Evolutionary conservation across 2,888 invertebrate species (phyloP).

Genomic region (Leptopilina myrica): DNA sequence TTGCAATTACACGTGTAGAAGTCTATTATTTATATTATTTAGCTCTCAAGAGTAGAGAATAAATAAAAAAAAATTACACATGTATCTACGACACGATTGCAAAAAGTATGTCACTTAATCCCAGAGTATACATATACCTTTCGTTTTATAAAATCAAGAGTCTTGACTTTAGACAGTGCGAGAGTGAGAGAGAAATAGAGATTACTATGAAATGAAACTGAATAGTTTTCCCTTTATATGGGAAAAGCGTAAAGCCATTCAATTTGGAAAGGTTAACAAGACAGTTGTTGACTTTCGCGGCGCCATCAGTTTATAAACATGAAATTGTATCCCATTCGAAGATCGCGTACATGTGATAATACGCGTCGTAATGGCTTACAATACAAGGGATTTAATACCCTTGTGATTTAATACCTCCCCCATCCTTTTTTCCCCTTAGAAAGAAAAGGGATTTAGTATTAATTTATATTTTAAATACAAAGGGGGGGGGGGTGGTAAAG

Average conservation of each 20-base stretch:
- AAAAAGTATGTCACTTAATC: slow-evolving; percentile 32
- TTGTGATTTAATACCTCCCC: too few relatives aligned
- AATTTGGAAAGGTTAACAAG: slow-evolving; percentile 59
- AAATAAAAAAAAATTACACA: slow-evolving; percentile 17
- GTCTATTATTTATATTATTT: slow-evolving; percentile 8
- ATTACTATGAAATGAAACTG: slow-evolving; percentile 37
- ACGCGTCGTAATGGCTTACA: slow-evolving; percentile 6
- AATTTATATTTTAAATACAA: too few relatives aligned
- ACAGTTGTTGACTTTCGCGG: slow-evolving; percentile 55
- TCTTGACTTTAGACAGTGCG: slow-evolving; percentile 2
- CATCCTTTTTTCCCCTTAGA: too few relatives aligned
- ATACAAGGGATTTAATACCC: slow-evolving; percentile 19
- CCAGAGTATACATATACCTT: slow-evolving; percentile 18
- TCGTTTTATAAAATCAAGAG: slow-evolving; percentile 17
- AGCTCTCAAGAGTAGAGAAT: slow-evolving; percentile 1
- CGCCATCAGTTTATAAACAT: slow-evolving; percentile 44
- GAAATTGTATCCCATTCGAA: slow-evolving; percentile 5
- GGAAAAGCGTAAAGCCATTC: slow-evolving; percentile 49
- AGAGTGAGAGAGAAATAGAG: neutral
- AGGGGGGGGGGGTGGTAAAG: neutral
- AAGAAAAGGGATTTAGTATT: too few relatives aligned
- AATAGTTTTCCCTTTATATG: slow-evolving; percentile 35
- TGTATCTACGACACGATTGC: slow-evolving; percentile 26
- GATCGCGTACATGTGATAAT: slow-evolving; percentile 29
- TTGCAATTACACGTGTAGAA: slow-evolving; percentile 15